Percentiles rank a stretch among this genome's conserved stretches.
phyloP scores from a whole-genome alignment of 2,888 invertebrate species.

The Myopa tessellatipennis region DNA sequence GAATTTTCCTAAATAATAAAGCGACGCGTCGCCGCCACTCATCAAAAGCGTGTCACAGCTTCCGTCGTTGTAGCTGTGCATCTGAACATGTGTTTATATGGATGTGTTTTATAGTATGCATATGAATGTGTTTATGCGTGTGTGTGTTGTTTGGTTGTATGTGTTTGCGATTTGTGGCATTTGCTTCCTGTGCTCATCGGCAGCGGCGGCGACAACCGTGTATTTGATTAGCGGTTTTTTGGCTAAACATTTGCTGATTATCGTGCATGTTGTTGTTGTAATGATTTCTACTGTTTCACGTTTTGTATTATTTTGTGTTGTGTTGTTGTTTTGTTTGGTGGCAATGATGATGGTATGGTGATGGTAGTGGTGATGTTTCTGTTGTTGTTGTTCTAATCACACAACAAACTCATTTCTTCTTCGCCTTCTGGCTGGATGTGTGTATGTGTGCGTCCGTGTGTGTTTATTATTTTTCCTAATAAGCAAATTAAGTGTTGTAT shows the following conservation, averaged over 20 bases:
- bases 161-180: slow-evolving; percentile 27
- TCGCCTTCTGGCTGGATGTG: not conserved
- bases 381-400: not conserved
- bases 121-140: slow-evolving; percentile 14
- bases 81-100: slow-evolving; percentile 22
- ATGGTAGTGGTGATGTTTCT: too few relatives aligned
- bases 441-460: slow-evolving; percentile 39
- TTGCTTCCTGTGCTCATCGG: slow-evolving; percentile 32
- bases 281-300: slow-evolving; percentile 28
- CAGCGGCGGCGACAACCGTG: slow-evolving; percentile 49
- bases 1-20: slow-evolving; percentile 21
- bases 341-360: too few relatives aligned
- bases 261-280: slow-evolving; percentile 36
- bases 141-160: slow-evolving; percentile 24
- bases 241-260: slow-evolving; percentile 43
- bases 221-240: slow-evolving; percentile 65
- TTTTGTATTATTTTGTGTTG: slow-evolving; percentile 19
- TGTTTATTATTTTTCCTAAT: slow-evolving; percentile 44
- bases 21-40: slow-evolving; percentile 4
- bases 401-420: too few relatives aligned
- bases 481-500: slow-evolving; percentile 38
- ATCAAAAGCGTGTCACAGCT: slow-evolving; percentile 37
- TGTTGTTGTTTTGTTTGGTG: not conserved
- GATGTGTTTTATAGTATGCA: slow-evolving; percentile 26
- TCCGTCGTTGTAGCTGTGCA: slow-evolving; percentile 31